Percentiles rank a stretch among this genome's conserved stretches.
Evolutionary conservation across 2,797 vertebrate genomes (phyloP).

Genomic region (Sebastes trivittatus): DNA sequence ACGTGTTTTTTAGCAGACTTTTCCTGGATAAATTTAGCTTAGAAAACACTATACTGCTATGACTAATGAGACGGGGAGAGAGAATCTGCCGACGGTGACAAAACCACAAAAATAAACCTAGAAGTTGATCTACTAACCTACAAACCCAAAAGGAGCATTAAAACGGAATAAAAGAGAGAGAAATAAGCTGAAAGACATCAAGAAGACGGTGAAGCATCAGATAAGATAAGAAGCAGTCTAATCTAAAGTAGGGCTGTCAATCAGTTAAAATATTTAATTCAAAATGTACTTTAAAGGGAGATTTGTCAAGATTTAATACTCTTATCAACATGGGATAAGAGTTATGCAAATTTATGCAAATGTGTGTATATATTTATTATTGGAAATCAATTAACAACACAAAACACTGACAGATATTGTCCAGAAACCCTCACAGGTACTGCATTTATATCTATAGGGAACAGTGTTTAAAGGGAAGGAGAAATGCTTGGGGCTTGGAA

Average conservation of each 20-base stretch:
- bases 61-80: not conserved
- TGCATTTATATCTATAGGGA: not conserved
- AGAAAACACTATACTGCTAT: not conserved
- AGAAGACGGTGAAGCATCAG: not conserved
- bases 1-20: not conserved
- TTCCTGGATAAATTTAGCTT: not conserved
- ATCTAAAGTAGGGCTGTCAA: too few species aligned
- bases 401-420: too few species aligned
- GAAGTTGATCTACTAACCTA: not conserved
- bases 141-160: not conserved
- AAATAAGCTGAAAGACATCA: not conserved
- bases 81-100: slow-evolving; percentile 8
- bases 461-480: not conserved
- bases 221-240: not conserved
- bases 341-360: too few species aligned
- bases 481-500: not conserved
- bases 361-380: too few species aligned
- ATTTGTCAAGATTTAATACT: too few species aligned
- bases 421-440: too few species aligned
- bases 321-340: too few species aligned
- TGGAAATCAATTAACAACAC: too few species aligned
- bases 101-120: not conserved
- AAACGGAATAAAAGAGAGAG: not conserved
- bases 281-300: too few species aligned
- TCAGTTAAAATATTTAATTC: too few species aligned